Evolutionary conservation across 2,888 invertebrate species (phyloP).

Genomic region (Sesia apiformis): DNA sequence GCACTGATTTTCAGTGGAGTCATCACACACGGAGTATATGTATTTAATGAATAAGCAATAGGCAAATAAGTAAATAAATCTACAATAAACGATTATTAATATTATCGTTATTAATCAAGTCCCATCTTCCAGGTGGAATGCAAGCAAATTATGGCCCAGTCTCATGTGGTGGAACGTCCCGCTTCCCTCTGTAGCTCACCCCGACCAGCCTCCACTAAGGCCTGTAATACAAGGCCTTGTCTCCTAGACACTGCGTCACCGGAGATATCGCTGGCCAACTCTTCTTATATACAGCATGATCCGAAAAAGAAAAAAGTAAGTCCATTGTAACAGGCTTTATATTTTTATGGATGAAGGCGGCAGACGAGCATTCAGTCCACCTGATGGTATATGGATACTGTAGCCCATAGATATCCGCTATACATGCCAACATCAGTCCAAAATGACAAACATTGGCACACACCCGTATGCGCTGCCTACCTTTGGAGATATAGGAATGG

Average conservation of each 20-base stretch:
- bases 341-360: too few species aligned
- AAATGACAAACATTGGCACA: too few species aligned
- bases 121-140: conserved; percentile 78
- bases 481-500: too few species aligned
- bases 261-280: conserved; percentile 85
- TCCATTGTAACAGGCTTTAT: neutral
- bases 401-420: neutral
- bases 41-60: too few species aligned
- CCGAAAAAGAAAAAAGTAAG: conserved; percentile 82
- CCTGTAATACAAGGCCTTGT: conserved; percentile 90
- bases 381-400: neutral
- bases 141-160: conserved; percentile 94
- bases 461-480: too few species aligned
- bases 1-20: too few species aligned
- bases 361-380: too few species aligned
- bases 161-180: conserved; percentile 88
- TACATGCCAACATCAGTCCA: too few species aligned
- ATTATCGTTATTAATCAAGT: too few species aligned
- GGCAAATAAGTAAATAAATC: too few species aligned
- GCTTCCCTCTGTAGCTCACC: conserved; percentile 83
- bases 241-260: conserved; percentile 81
- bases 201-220: conserved; percentile 84
- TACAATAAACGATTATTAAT: too few species aligned
- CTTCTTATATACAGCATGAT: conserved; percentile 89
- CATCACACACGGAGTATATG: too few species aligned